Evolutionary conservation across 2,797 vertebrate genomes (phyloP).

Genomic region (Melanotaenia pygmaea): DNA sequence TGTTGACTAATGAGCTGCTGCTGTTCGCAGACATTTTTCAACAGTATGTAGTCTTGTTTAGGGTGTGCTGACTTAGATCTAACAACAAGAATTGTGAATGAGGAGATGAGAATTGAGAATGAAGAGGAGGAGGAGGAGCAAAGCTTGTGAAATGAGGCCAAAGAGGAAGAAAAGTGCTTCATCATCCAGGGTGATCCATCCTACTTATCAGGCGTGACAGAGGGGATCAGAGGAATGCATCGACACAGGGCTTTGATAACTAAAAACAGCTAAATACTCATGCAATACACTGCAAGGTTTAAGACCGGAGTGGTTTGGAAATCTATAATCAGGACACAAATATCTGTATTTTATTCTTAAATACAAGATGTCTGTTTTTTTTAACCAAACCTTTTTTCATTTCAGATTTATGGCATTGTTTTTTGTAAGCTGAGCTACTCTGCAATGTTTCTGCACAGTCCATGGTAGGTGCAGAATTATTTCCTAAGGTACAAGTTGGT

Average conservation of each 20-base stretch:
- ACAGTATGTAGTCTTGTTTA: constrained; percentile 10
- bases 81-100: constrained; percentile 69
- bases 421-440: not conserved
- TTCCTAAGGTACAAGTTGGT: not conserved
- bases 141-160: constrained; percentile 59
- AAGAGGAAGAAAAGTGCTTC: constrained; percentile 66
- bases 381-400: not conserved
- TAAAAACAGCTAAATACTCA: not conserved
- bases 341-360: not conserved
- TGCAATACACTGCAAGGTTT: not conserved
- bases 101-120: constrained; percentile 55
- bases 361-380: not conserved
- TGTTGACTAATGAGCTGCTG: not conserved
- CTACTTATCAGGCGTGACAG: constrained; percentile 47
- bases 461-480: not conserved
- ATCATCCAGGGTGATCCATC: constrained; percentile 63
- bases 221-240: constrained; percentile 36
- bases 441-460: not conserved
- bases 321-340: not conserved
- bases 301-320: not conserved
- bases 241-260: constrained; percentile 19
- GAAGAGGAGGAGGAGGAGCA: constrained; percentile 51
- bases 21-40: not conserved
- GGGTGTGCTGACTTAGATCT: constrained; percentile 32
- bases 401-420: not conserved